phyloP scores from a whole-genome alignment of 2,888 invertebrate species.

The Eledone cirrhosa region DNA sequence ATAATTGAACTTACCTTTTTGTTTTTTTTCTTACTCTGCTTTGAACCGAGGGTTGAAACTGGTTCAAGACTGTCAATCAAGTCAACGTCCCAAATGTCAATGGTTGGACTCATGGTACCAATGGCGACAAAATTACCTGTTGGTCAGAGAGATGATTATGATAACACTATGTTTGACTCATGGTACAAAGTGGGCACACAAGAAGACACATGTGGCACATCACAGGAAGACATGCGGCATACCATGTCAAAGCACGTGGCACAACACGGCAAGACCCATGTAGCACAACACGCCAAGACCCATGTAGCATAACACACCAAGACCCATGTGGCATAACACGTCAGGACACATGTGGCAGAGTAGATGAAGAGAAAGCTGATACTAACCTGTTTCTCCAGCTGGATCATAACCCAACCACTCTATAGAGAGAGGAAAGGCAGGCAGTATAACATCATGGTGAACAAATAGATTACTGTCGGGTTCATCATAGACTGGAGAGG shows the following conservation, averaged over 20 bases:
- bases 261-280: too few relatives aligned
- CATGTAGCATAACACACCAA: too few relatives aligned
- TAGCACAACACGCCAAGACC: too few relatives aligned
- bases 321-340: too few relatives aligned
- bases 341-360: too few relatives aligned
- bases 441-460: conserved; percentile 90
- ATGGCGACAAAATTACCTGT: conserved; percentile 91
- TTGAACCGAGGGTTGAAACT: conserved; percentile 78
- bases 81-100: conserved; percentile 97
- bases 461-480: conserved; percentile 88
- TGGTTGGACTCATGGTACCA: conserved; percentile 90
- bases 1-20: conserved; percentile 54
- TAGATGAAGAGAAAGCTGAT: not conserved
- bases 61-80: conserved; percentile 91
- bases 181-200: too few relatives aligned
- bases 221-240: too few relatives aligned
- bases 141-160: too few relatives aligned
- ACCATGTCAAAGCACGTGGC: too few relatives aligned
- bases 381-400: conserved; percentile 66
- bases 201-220: too few relatives aligned
- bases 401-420: conserved; percentile 94
- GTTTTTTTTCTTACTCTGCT: conserved; percentile 79
- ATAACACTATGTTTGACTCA: not conserved
- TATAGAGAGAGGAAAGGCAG: conserved; percentile 87
- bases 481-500: conserved; percentile 84